phyloP scores from a whole-genome alignment of 2,113 vertebrate genomes.

The Microtus oregoni region DNA sequence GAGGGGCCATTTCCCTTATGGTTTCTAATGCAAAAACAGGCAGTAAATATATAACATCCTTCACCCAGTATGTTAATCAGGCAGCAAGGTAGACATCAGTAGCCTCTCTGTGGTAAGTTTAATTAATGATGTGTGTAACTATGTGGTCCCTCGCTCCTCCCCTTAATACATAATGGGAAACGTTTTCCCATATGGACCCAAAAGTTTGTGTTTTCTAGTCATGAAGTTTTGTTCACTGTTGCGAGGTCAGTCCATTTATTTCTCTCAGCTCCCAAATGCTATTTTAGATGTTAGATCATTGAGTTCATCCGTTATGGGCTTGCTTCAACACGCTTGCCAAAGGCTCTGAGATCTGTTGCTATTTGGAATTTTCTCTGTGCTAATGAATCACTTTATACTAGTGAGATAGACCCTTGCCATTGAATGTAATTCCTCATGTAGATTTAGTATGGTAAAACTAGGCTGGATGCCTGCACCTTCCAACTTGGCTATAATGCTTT shows the following conservation, averaged over 20 bases:
- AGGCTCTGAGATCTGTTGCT: slow-evolving; percentile 59
- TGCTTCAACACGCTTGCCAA: slow-evolving; percentile 74
- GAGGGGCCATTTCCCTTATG: slow-evolving; percentile 63
- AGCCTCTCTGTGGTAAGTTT: slow-evolving; percentile 44
- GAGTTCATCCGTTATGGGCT: slow-evolving; percentile 81
- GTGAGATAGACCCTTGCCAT: slow-evolving; percentile 35
- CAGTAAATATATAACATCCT: slow-evolving; percentile 58
- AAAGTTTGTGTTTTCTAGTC: slow-evolving; percentile 80
- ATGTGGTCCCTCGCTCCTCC: slow-evolving; percentile 21
- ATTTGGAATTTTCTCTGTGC: slow-evolving; percentile 61
- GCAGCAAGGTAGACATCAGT: slow-evolving; percentile 46
- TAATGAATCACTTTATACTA: slow-evolving; percentile 79
- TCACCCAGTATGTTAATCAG: slow-evolving; percentile 71
- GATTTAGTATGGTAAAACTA: slow-evolving; percentile 39
- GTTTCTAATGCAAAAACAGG: slow-evolving; percentile 59
- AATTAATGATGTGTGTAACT: slow-evolving; percentile 71
- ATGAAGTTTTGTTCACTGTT: slow-evolving; percentile 76
- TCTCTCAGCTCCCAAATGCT: slow-evolving; percentile 74
- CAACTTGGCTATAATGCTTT: neutral
- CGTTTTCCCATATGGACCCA: slow-evolving; percentile 56
- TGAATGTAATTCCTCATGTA: slow-evolving; percentile 68
- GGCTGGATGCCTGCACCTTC: neutral
- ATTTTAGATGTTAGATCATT: slow-evolving; percentile 82
- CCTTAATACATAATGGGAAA: slow-evolving; percentile 69
- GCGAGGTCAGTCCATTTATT: slow-evolving; percentile 83